A percentile compares a stretch with the other conserved stretches of the same genome.
Conservation (phyloP, 2,113 vertebrate genomes). For the Archocentrus centrarchus region DNA sequence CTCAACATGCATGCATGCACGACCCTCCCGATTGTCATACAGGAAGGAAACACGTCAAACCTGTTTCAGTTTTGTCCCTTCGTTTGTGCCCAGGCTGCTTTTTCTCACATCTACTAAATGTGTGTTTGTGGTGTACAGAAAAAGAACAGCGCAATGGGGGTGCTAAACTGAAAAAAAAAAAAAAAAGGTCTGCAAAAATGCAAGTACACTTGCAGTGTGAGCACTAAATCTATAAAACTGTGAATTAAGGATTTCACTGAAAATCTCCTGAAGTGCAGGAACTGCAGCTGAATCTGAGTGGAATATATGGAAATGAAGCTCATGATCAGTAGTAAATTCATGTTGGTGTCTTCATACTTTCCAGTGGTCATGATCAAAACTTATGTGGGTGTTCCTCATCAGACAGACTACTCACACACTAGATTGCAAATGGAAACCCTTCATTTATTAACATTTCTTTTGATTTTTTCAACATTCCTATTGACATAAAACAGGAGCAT, state of each 20-base stretch:
- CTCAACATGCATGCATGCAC: neutral
- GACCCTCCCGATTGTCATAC: constrained; percentile 64
- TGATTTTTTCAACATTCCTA: neutral
- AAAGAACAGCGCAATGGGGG: neutral
- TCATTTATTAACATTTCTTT: neutral
- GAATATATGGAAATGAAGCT: constrained; percentile 48
- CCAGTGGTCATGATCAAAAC: constrained; percentile 46
- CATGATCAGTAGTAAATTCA: neutral
- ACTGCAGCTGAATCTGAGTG: neutral
- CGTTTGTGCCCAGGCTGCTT: constrained; percentile 26
- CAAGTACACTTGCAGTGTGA: neutral
- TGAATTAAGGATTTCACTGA: neutral
- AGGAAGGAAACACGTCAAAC: constrained; percentile 70
- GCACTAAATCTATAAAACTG: neutral
- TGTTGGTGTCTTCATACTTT: constrained; percentile 47
- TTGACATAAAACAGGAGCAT: neutral
- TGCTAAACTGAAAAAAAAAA: constrained; percentile 11
- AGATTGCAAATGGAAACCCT: neutral
- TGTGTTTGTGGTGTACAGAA: constrained; percentile 46
- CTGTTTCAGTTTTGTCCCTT: constrained; percentile 12
- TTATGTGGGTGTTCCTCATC: constrained; percentile 40
- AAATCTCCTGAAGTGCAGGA: neutral
- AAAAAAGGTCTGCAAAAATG: neutral
- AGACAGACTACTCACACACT: neutral
- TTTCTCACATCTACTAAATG: neutral